Evolutionary conservation across 2,797 vertebrate genomes (phyloP).

Genomic region (Myoxocephalus aenaeus): DNA sequence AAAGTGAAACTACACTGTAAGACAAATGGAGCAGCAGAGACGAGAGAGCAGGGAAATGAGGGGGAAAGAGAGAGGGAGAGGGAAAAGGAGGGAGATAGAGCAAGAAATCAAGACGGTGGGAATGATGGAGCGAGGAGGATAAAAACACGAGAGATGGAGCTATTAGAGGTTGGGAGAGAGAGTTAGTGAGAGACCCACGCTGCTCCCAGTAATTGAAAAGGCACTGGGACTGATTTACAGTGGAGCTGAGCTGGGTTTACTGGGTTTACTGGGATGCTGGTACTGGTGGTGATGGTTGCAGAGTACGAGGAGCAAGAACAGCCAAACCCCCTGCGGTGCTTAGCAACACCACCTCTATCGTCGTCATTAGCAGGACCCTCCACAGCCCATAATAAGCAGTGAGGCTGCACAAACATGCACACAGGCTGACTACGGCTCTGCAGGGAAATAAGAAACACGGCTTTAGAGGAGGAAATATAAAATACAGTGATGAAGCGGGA

Average conservation of each 20-base stretch:
- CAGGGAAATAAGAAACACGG: slow-evolving; percentile 10
- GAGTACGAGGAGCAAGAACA: slow-evolving; percentile 50
- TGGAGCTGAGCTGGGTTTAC: slow-evolving; percentile 54
- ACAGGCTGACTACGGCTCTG: slow-evolving; percentile 54
- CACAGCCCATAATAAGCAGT: slow-evolving; percentile 57
- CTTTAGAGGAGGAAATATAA: slow-evolving; percentile 13
- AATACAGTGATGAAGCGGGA: slow-evolving; percentile 18
- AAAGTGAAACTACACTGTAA: slow-evolving; percentile 70
- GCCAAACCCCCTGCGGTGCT: slow-evolving; percentile 51
- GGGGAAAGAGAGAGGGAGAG: slow-evolving; percentile 57
- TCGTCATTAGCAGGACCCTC: slow-evolving; percentile 62
- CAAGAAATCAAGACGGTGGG: slow-evolving; percentile 53
- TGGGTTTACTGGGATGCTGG: slow-evolving; percentile 18
- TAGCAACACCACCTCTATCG: slow-evolving; percentile 46
- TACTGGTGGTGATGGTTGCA: slow-evolving; percentile 43
- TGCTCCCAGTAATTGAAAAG: slow-evolving; percentile 75
- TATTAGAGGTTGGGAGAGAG: slow-evolving; percentile 57
- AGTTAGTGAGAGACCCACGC: slow-evolving; percentile 62
- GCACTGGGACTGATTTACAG: slow-evolving; percentile 72
- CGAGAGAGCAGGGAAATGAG: slow-evolving; percentile 62
- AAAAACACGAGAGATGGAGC: slow-evolving; percentile 52
- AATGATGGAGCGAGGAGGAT: slow-evolving; percentile 42
- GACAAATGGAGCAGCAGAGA: slow-evolving; percentile 65
- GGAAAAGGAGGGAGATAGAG: slow-evolving; percentile 48
- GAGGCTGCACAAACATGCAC: slow-evolving; percentile 67